These are phyloP conservation scores for Pyrochroa serraticornis DNA, from an alignment of 2,888 invertebrate species.

Conservation along the genomic window DNA sequence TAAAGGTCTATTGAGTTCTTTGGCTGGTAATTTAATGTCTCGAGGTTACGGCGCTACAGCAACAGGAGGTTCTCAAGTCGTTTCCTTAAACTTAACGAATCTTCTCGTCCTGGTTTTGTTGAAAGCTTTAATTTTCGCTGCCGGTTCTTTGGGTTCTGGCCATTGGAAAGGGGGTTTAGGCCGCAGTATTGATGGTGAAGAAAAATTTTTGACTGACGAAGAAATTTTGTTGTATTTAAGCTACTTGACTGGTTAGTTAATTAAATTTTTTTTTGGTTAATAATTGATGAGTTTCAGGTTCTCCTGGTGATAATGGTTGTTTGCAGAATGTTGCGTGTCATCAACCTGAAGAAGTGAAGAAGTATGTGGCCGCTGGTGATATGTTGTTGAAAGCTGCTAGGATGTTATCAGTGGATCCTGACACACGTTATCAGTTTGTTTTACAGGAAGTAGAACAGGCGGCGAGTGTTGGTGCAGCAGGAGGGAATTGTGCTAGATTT, in stretches of 20 bases:
- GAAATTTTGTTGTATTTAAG: conserved; percentile 75
- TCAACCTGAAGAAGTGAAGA: conserved; percentile 72
- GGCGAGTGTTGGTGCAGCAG: conserved; percentile 47
- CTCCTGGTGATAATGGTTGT: conserved; percentile 72
- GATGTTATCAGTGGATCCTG: conserved; percentile 58
- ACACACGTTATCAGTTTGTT: conserved; percentile 63
- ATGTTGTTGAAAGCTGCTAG: conserved; percentile 74
- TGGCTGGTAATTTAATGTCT: conserved; percentile 52
- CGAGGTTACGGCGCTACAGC: conserved; percentile 44
- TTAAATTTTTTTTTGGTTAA: not conserved
- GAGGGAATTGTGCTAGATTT: conserved; percentile 49
- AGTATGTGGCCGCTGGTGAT: conserved; percentile 80
- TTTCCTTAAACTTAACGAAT: conserved; percentile 84
- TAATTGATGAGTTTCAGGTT: conserved; percentile 28
- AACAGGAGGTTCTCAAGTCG: conserved; percentile 59
- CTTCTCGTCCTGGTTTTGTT: conserved; percentile 78
- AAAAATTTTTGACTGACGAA: conserved; percentile 65
- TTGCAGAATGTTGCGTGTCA: conserved; percentile 78
- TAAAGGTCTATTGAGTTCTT: conserved; percentile 47
- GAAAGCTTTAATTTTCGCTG: conserved; percentile 82
- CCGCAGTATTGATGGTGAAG: conserved; percentile 64
- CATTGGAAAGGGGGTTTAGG: conserved; percentile 68
- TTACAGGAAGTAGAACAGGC: conserved; percentile 52
- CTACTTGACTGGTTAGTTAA: conserved; percentile 63
- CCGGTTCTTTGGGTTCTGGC: conserved; percentile 77